Percentiles rank a stretch among this genome's conserved stretches.
Evolutionary conservation across 2,113 vertebrate genomes (phyloP).

Genomic region (Mus pahari): DNA sequence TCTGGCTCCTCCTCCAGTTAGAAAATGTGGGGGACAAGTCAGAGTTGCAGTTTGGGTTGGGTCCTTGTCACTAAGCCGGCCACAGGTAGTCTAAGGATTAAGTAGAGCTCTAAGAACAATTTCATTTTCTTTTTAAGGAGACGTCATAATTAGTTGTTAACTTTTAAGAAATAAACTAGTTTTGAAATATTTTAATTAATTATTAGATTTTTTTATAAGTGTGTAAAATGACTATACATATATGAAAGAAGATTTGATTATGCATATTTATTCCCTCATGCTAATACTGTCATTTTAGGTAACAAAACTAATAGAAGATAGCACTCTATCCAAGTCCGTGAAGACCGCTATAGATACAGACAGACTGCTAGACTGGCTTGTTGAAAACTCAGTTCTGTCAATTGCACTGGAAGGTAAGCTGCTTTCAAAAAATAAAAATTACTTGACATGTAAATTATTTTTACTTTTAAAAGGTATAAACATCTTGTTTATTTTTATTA

Average conservation of each 20-base stretch:
- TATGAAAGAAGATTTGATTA: background rate
- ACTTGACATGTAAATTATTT: conserved; percentile 33
- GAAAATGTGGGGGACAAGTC: background rate
- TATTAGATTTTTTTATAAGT: background rate
- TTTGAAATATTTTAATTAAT: conserved; percentile 43
- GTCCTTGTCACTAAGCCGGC: background rate
- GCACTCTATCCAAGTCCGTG: conserved; percentile 97
- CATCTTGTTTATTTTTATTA: conserved; percentile 44
- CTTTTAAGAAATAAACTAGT: background rate
- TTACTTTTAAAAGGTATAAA: conserved; percentile 16
- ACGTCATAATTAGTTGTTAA: background rate
- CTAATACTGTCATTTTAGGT: conserved; percentile 89
- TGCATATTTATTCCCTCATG: conserved; percentile 32
- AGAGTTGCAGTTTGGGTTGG: background rate
- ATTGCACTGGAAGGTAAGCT: conserved; percentile 97
- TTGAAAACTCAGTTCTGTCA: conserved; percentile 98
- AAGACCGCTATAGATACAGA: conserved; percentile 99
- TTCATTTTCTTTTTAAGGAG: conserved; percentile 31
- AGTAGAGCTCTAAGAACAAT: background rate
- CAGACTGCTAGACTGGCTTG: conserved; percentile 96
- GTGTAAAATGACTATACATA: background rate
- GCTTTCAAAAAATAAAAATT: conserved; percentile 39
- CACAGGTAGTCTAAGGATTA: background rate
- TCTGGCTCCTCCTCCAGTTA: background rate
- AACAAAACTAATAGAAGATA: conserved; percentile 98